Evolutionary conservation across 2,113 vertebrate species (phyloP), one percentile per base, ranked within the genome.

Genomic region (Cathartes aura): DNA sequence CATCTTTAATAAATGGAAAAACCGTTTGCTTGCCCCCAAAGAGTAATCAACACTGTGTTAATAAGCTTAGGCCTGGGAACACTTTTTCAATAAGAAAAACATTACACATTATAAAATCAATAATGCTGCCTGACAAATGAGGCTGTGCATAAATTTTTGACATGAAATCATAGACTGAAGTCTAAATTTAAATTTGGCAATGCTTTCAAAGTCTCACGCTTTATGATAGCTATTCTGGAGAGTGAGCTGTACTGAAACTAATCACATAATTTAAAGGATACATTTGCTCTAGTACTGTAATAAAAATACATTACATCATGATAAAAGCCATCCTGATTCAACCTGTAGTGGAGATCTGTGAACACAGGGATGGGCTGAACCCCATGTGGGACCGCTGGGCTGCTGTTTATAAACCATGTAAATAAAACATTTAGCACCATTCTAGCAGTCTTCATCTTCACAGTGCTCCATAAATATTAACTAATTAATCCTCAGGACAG

Each of bases 71-170:
- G 84, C 56, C 90, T 92, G 81, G 90, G 91, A 95, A 93, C 95
- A 95, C 71, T 97, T 97, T 96, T 97, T 97, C 97, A 97, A 97
- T 96, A 96, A 92, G 87, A 80, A 94, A 96, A 95, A 86, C 89
- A 97, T 96, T 95, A 82, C 93, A 82, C 81, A 96, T 97, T 95
- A 97, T 90, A 97, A 97, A 97, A 98, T 98, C 97, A 98, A 97
- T 98, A 97, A 97, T 62, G 62, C 62, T 88, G 83, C 89, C 95
- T 97, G 96, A 98, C 87, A 97, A 97, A 97, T 97, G 95, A 97
- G 90, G 53, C 73, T 92, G 76, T 87, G 91, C 94, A 94, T 95
- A 82, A 84, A 95, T 97, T 96, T 98, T 95, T 97, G 92, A 97
- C 93, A 74, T 66, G 89, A 88, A 96, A 93, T 93, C 94, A 94